phyloP scores from a whole-genome alignment of 2,113 vertebrate species.

The Macroglossus sobrinus region DNA sequence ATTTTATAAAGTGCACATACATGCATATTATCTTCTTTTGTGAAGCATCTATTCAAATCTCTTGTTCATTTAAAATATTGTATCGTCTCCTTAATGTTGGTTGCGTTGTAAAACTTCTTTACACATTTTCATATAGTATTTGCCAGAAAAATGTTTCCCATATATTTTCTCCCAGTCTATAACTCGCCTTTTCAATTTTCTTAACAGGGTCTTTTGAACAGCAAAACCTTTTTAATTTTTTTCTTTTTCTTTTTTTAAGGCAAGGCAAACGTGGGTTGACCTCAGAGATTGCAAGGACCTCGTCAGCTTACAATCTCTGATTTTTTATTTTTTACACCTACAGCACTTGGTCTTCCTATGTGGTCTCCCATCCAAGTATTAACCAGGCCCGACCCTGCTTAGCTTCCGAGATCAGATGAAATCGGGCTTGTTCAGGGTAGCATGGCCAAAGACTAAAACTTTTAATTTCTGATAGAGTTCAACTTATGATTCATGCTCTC shows the following conservation, averaged over 20 bases:
- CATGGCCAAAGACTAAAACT: too few relatives aligned
- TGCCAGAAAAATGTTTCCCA: not conserved
- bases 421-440: too few relatives aligned
- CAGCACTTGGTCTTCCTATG: too few relatives aligned
- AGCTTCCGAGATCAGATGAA: too few relatives aligned
- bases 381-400: too few relatives aligned
- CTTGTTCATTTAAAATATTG: not conserved
- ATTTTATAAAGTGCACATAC: not conserved
- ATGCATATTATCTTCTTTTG: not conserved
- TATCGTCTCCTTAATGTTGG: not conserved
- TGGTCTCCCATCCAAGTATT: too few relatives aligned
- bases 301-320: too few relatives aligned
- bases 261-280: too few relatives aligned
- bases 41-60: not conserved
- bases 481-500: not conserved
- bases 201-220: not conserved
- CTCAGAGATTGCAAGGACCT: too few relatives aligned
- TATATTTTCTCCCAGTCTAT: not conserved
- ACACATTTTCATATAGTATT: not conserved
- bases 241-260: not conserved
- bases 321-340: too few relatives aligned
- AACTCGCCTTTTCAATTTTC: constrained; percentile 3
- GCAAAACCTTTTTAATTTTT: not conserved
- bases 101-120: not conserved
- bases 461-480: not conserved